These are phyloP conservation scores for Balearica regulorum DNA, from an alignment of 2,797 vertebrate genomes.

Conservation along the genomic window DNA sequence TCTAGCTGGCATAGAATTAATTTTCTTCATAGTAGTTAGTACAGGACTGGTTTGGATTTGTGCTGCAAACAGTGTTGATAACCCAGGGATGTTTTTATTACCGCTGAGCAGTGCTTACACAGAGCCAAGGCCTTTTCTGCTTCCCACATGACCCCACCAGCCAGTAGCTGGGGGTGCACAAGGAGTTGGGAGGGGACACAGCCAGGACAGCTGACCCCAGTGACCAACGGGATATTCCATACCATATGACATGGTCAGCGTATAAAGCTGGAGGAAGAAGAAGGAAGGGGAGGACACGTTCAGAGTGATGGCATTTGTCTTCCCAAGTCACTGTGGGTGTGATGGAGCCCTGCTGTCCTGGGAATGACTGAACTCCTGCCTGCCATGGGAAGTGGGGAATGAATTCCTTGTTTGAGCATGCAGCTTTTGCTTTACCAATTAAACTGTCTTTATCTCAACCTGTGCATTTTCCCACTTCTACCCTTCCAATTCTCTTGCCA, in stretches of 20 bases:
- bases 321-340: rapidly evolving
- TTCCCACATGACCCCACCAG: not conserved
- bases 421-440: not conserved
- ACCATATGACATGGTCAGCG: not conserved
- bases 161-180: rapidly evolving
- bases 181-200: not conserved
- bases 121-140: too few species aligned
- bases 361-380: not conserved
- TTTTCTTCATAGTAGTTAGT: not conserved
- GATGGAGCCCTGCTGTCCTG: not conserved
- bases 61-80: not conserved
- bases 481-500: not conserved
- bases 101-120: not conserved
- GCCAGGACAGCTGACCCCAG: not conserved
- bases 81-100: not conserved
- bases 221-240: not conserved
- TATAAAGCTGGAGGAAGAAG: not conserved
- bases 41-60: not conserved
- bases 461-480: not conserved
- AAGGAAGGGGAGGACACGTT: not conserved
- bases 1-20: not conserved
- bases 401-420: not conserved
- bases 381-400: not conserved
- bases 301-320: not conserved
- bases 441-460: not conserved